These are phyloP conservation scores for Pangasius krempfi DNA, from an alignment of 2,797 vertebrate genomes.

Conservation along the genomic window DNA sequence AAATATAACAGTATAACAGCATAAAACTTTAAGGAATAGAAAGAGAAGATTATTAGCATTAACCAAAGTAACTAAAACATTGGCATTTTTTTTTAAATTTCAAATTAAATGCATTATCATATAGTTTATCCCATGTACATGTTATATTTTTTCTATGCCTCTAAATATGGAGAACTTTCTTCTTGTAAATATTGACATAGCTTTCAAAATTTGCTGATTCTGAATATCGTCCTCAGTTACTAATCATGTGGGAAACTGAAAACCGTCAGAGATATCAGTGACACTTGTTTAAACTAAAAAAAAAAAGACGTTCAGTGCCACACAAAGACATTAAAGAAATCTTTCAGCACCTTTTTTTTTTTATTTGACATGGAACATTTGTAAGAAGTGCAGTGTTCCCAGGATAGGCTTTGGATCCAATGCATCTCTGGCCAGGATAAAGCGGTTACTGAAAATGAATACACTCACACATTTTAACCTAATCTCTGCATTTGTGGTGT, in stretches of 20 bases:
- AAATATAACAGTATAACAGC: too few relatives aligned
- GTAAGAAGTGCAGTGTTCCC: background rate
- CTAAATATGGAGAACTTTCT: background rate
- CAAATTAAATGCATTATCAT: background rate
- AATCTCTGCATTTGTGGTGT: slow-evolving; percentile 25
- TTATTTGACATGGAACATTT: background rate
- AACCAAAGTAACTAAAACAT: background rate
- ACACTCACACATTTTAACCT: slow-evolving; percentile 31
- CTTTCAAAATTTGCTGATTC: background rate
- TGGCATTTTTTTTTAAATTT: background rate
- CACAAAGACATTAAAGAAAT: background rate
- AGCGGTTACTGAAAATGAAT: slow-evolving; percentile 19
- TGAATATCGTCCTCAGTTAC: background rate
- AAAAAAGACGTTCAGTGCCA: background rate
- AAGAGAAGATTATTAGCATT: background rate
- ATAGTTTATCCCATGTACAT: too few relatives aligned
- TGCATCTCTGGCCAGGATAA: background rate
- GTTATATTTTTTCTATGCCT: background rate
- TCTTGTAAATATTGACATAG: background rate
- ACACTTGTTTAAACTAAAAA: background rate
- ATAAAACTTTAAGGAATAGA: background rate
- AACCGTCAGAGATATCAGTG: background rate
- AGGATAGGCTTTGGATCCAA: background rate
- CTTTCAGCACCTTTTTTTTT: background rate
- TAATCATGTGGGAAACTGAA: background rate